phyloP scores from a whole-genome alignment of 2,888 invertebrate species.

The Dione vanillae region DNA sequence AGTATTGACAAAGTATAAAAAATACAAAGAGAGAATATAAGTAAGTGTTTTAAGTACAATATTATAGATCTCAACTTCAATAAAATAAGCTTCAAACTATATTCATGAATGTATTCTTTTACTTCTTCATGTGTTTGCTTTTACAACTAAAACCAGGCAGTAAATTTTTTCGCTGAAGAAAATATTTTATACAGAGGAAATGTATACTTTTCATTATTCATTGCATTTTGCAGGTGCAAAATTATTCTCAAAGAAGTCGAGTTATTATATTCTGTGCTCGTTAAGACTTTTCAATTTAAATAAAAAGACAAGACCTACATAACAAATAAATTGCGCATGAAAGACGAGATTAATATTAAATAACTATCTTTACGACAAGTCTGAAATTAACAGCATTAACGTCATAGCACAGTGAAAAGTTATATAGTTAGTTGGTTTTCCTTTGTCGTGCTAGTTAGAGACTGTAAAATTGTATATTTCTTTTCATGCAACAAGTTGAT shows the following conservation, averaged over 20 bases:
- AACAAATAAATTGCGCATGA: background rate
- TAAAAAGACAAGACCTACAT: background rate
- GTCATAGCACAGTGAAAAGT: constrained; percentile 20
- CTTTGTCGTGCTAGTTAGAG: constrained; percentile 24
- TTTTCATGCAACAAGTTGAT: background rate
- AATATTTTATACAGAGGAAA: background rate
- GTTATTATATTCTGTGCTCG: background rate
- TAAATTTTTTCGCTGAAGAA: background rate
- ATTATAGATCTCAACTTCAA: too few species aligned
- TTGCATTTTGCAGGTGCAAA: background rate
- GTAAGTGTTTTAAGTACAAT: background rate
- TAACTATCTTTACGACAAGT: constrained; percentile 19
- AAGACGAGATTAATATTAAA: background rate
- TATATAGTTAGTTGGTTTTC: constrained; percentile 23
- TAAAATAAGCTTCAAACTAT: background rate
- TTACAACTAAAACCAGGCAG: background rate
- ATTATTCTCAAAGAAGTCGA: background rate
- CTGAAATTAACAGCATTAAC: constrained; percentile 12
- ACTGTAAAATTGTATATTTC: constrained; percentile 2
- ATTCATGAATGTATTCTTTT: background rate
- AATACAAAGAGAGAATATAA: background rate
- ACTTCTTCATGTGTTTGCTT: too few species aligned
- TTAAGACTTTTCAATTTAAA: background rate
- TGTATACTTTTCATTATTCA: background rate
- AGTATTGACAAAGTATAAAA: background rate